Percentiles rank a stretch among this genome's conserved stretches.
Evolutionary conservation across 2,888 invertebrate genomes (phyloP).

Genomic region (Xestia xanthographa): DNA sequence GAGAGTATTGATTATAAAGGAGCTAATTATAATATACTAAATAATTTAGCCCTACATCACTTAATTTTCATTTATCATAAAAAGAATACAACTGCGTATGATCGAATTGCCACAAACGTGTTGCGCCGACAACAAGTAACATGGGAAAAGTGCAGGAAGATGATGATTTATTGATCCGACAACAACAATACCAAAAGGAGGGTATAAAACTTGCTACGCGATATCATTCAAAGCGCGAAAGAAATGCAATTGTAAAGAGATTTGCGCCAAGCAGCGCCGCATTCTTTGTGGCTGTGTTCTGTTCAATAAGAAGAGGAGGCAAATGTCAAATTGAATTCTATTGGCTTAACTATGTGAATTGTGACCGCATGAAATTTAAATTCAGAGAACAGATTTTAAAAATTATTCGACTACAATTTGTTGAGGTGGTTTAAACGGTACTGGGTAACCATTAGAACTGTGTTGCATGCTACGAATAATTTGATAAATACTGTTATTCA

Average conservation of each 20-base stretch:
- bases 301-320: conserved; percentile 26
- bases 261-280: conserved; percentile 49
- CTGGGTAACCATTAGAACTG: neutral
- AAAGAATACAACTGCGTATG: too few relatives aligned
- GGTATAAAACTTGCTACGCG: conserved; percentile 18
- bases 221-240: conserved; percentile 18
- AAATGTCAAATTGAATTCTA: conserved; percentile 29
- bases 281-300: conserved; percentile 18
- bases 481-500: neutral
- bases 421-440: neutral
- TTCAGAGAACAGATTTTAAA: neutral
- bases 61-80: neutral
- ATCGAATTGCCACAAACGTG: neutral
- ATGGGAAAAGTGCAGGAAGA: neutral
- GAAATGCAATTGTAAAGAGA: conserved; percentile 56
- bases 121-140: neutral
- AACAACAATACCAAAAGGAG: conserved; percentile 1
- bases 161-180: neutral
- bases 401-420: neutral
- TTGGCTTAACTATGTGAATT: neutral
- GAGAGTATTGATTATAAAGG: too few relatives aligned
- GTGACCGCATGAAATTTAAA: neutral
- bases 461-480: neutral
- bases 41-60: neutral
- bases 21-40: too few relatives aligned